Evolutionary conservation across 1,140 invertebrate species (phyloP).

Genomic region (Macrostomum lignano): DNA sequence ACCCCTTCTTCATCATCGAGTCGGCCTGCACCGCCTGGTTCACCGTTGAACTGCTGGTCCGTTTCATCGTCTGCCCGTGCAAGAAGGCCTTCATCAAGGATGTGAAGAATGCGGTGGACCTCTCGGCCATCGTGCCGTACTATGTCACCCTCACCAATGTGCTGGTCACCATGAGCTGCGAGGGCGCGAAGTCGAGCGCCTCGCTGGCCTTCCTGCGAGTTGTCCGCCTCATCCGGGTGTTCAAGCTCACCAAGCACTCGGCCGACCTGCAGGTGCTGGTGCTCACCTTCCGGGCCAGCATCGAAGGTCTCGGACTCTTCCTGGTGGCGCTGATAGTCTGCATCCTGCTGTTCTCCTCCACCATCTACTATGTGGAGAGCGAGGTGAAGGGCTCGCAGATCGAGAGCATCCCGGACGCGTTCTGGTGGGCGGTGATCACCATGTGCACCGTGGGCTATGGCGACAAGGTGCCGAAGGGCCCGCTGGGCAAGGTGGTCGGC

Average conservation of each 20-base stretch:
- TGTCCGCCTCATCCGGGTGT: conserved; percentile 51
- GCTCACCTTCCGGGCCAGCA: conserved; percentile 20
- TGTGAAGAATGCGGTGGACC: conserved; percentile 95
- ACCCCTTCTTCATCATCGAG: conserved; percentile 22
- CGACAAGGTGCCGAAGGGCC: conserved; percentile 1
- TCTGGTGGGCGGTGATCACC: conserved; percentile 5
- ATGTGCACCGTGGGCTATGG: conserved; percentile 5
- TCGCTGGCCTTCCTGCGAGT: conserved; percentile 83
- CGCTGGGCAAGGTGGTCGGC: conserved; percentile 3
- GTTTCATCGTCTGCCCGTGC: conserved; percentile 25
- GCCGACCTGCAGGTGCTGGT: conserved; percentile 87
- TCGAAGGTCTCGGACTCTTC: conserved; percentile 22
- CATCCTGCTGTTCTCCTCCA: conserved; percentile 4
- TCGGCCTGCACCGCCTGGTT: conserved; percentile 30
- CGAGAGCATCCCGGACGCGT: conserved; percentile 3
- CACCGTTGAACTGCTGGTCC: conserved; percentile 26
- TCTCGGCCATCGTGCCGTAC: conserved; percentile 92
- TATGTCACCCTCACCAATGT: conserved; percentile 87
- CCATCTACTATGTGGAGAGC: conserved; percentile 2
- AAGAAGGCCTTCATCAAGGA: conserved; percentile 69
- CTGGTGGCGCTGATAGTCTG: conserved; percentile 22
- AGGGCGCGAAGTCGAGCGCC: conserved; percentile 61
- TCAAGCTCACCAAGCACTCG: conserved; percentile 35
- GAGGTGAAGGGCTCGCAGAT: conserved; percentile 1
- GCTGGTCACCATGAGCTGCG: conserved; percentile 49